phyloP scores from a whole-genome alignment of 1,140 invertebrate species.

The Nomia melanderi region DNA sequence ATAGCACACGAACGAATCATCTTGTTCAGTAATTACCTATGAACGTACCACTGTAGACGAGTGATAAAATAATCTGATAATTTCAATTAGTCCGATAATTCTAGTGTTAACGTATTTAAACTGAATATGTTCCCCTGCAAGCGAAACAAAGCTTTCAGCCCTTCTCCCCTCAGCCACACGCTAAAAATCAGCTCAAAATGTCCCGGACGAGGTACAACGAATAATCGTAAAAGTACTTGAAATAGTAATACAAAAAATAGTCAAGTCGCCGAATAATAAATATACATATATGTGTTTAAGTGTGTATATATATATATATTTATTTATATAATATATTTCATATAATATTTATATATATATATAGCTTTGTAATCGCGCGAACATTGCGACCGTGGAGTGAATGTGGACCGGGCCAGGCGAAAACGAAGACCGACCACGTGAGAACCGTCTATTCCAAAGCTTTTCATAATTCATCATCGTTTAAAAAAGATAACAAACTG shows the following conservation, averaged over 20 bases:
- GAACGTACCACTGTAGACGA: too few relatives aligned
- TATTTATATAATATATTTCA: slow-evolving; percentile 38
- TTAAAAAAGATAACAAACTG: not conserved
- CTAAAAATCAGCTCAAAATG: slow-evolving; percentile 77
- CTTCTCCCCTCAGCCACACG: slow-evolving; percentile 76
- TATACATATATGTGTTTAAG: slow-evolving; percentile 53
- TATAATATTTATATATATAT: slow-evolving; percentile 22
- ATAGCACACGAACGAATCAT: too few relatives aligned
- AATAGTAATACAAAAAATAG: slow-evolving; percentile 71
- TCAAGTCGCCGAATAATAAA: slow-evolving; percentile 64
- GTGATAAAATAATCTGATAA: too few relatives aligned
- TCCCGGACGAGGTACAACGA: slow-evolving; percentile 66
- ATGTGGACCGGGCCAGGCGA: slow-evolving; percentile 53
- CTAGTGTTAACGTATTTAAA: too few relatives aligned
- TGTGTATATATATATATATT: slow-evolving; percentile 25
- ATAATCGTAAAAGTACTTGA: slow-evolving; percentile 64
- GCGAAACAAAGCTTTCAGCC: too few relatives aligned
- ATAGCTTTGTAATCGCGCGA: slow-evolving; percentile 66
- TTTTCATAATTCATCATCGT: not conserved
- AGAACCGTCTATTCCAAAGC: not conserved
- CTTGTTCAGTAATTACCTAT: too few relatives aligned
- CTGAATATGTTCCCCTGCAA: too few relatives aligned
- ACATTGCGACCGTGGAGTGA: slow-evolving; percentile 62
- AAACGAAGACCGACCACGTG: not conserved
- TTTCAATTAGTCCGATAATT: too few relatives aligned